phyloP scores from a whole-genome alignment of 1,140 invertebrate species.

The Formica selysi region DNA sequence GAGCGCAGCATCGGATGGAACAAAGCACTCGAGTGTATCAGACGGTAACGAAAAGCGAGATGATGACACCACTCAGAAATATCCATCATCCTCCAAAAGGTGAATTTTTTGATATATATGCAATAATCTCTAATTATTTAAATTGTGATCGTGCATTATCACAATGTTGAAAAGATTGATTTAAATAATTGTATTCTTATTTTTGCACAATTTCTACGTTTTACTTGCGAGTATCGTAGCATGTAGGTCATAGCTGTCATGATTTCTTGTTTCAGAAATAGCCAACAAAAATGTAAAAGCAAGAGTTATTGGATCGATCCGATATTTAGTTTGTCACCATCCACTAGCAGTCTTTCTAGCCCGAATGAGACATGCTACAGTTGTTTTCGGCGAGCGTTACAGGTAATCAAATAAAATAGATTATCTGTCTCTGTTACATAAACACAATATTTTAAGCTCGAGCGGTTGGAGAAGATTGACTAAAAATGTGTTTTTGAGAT shows the following conservation, averaged over 20 bases:
- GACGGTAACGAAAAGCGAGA: slow-evolving; percentile 69
- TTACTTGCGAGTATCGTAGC: neutral
- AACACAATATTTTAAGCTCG: slow-evolving; percentile 7
- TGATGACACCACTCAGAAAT: slow-evolving; percentile 71
- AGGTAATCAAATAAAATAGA: slow-evolving; percentile 85
- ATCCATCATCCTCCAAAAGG: slow-evolving; percentile 77
- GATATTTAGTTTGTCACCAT: slow-evolving; percentile 89
- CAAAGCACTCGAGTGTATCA: slow-evolving; percentile 72
- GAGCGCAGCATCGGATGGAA: slow-evolving; percentile 75
- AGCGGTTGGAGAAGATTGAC: neutral
- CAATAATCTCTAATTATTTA: neutral
- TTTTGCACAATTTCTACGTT: neutral
- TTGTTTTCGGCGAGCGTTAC: slow-evolving; percentile 95
- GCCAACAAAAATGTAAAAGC: slow-evolving; percentile 84
- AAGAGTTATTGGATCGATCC: slow-evolving; percentile 89
- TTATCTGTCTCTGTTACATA: neutral
- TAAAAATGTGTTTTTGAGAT: neutral
- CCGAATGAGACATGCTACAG: slow-evolving; percentile 98
- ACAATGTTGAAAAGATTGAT: neutral
- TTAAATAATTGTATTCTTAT: neutral
- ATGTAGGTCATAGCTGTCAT: slow-evolving; percentile 48
- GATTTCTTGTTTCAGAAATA: slow-evolving; percentile 76
- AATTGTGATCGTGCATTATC: neutral
- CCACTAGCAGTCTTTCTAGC: slow-evolving; percentile 94
- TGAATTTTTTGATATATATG: slow-evolving; percentile 22